Conservation (phyloP, 2,888 invertebrate genomes). For the Tigriopus californicus region DNA sequence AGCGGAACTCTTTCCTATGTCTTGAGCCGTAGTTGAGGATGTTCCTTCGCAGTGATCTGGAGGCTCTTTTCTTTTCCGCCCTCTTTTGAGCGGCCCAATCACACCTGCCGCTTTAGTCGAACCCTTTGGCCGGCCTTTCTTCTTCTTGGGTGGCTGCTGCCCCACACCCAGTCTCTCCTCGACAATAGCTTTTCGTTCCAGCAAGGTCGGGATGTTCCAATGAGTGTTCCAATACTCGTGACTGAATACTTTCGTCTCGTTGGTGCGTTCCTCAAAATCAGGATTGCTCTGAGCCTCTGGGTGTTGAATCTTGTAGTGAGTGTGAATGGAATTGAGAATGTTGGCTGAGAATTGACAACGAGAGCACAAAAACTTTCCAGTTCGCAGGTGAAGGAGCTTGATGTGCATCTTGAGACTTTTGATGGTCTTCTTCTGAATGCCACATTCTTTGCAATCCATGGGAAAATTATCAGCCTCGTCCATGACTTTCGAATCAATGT, state of each 20-base stretch:
- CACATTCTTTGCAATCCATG: conserved; percentile 2
- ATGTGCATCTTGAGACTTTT: conserved; percentile 9
- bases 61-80: no score
- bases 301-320: neutral
- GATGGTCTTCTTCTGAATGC: conserved; percentile 8
- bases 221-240: conserved; percentile 1
- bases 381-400: neutral
- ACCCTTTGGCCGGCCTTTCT: no score
- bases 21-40: no score
- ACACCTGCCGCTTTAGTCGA: no score
- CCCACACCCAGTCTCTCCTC: neutral
- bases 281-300: neutral
- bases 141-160: no score
- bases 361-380: neutral
- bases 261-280: neutral
- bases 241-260: neutral
- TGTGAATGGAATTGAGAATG: neutral
- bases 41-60: no score
- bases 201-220: conserved; percentile 1
- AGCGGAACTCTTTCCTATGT: no score
- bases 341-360: neutral
- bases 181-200: neutral
- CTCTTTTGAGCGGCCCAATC: no score
- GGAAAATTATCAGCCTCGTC: neutral
- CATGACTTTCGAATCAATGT: no score